These are phyloP conservation scores for Epizoanthus rinbou DNA, from an alignment of 92 coral and sea anemone genomes.

Conservation along the genomic window DNA sequence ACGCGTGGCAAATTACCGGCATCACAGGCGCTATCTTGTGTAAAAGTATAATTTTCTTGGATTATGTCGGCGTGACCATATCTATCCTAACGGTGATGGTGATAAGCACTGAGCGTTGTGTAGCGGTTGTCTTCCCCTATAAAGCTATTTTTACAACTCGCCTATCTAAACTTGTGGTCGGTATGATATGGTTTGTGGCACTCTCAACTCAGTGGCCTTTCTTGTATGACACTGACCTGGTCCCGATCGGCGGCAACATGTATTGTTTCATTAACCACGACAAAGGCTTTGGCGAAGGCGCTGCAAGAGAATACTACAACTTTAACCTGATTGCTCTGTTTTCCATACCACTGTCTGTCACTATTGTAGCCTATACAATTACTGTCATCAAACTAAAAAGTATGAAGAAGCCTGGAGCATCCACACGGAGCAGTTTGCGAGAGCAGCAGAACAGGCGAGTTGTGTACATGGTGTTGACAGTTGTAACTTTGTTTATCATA, in stretches of 20 bases:
- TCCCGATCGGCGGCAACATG: not conserved
- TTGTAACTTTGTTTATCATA: conserved; percentile 54
- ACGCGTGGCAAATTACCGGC: conserved; percentile 58
- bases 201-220: conserved; percentile 54
- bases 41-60: conserved; percentile 51
- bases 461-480: conserved; percentile 61
- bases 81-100: conserved; percentile 67
- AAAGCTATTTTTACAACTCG: conserved; percentile 37
- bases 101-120: conserved; percentile 66
- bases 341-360: conserved; percentile 50
- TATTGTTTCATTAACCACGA: conserved; percentile 53
- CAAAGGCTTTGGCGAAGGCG: conserved; percentile 47
- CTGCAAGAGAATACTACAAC: conserved; percentile 49
- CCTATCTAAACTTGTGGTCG: conserved; percentile 34
- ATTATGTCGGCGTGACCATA: conserved; percentile 45
- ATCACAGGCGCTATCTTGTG: conserved; percentile 42
- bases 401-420: conserved; percentile 37
- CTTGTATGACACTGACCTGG: conserved; percentile 39
- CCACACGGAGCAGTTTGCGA: not conserved
- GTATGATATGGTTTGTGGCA: conserved; percentile 53
- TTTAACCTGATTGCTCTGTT: conserved; percentile 51
- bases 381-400: conserved; percentile 44
- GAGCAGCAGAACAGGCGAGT: conserved; percentile 56
- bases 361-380: conserved; percentile 53
- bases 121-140: conserved; percentile 64